Conservation (phyloP, 2,888 invertebrate genomes). For the Drosophila eohydei region DNA sequence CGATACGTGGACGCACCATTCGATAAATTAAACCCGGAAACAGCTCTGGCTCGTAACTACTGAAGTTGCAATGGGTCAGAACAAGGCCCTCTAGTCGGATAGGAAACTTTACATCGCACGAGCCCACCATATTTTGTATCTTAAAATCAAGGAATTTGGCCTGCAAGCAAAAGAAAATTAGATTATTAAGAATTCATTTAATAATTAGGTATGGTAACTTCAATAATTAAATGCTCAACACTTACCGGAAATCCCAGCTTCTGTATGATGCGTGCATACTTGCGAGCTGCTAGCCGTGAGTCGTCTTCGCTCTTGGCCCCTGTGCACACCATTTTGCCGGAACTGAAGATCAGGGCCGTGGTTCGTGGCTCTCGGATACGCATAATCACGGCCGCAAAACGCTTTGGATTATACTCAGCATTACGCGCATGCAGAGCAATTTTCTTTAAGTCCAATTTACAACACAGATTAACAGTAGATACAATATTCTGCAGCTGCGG, state of each 20-base stretch:
- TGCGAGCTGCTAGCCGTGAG: constrained; percentile 91
- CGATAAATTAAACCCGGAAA: constrained; percentile 99
- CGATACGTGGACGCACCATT: constrained; percentile 98
- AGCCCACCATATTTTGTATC: constrained; percentile 93
- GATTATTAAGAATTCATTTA: background rate
- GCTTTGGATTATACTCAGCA: constrained; percentile 99
- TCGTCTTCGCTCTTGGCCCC: constrained; percentile 93
- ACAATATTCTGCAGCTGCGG: constrained; percentile 96
- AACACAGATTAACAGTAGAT: constrained; percentile 97
- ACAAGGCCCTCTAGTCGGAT: constrained; percentile 91
- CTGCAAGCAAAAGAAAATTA: constrained; percentile 85
- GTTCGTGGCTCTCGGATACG: constrained; percentile 95
- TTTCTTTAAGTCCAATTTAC: constrained; percentile 97
- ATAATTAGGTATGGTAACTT: too few species aligned
- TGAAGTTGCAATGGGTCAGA: constrained; percentile 91
- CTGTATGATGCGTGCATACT: constrained; percentile 94
- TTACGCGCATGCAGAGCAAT: constrained; percentile 99
- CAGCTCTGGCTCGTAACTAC: constrained; percentile 98
- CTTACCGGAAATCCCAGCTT: constrained; percentile 91
- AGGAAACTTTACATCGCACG: constrained; percentile 91
- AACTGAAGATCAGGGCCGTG: constrained; percentile 91
- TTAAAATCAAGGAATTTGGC: constrained; percentile 93
- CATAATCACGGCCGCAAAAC: constrained; percentile 99
- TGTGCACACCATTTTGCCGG: constrained; percentile 94
- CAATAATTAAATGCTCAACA: background rate